These are phyloP conservation scores for Alloscopus bannaensis DNA, from an alignment of 2,888 invertebrate species.

Conservation along the genomic window DNA sequence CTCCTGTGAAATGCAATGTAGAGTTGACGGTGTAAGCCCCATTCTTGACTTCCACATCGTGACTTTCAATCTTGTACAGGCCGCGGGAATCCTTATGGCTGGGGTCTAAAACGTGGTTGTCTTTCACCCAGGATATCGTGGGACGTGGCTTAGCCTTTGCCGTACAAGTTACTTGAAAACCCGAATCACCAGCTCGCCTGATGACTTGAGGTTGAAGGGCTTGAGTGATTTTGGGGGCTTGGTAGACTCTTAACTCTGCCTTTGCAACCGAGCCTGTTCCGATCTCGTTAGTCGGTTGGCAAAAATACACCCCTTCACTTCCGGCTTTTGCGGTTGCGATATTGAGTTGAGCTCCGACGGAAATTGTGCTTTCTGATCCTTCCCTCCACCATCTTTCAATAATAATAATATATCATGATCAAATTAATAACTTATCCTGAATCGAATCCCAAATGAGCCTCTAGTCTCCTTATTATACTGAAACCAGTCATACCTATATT, in stretches of 20 bases:
- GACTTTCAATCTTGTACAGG: slow-evolving; percentile 88
- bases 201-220: slow-evolving; percentile 90
- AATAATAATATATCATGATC: neutral
- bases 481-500: slow-evolving; percentile 80
- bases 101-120: slow-evolving; percentile 86
- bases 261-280: slow-evolving; percentile 91
- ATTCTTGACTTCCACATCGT: slow-evolving; percentile 85
- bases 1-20: slow-evolving; percentile 87
- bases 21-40: slow-evolving; percentile 89
- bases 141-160: slow-evolving; percentile 93
- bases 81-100: slow-evolving; percentile 79
- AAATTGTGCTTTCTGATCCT: slow-evolving; percentile 81
- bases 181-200: slow-evolving; percentile 84
- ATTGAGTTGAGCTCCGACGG: slow-evolving; percentile 88
- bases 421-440: slow-evolving; percentile 18
- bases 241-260: slow-evolving; percentile 89
- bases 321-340: slow-evolving; percentile 90
- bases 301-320: slow-evolving; percentile 92
- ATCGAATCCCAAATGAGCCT: slow-evolving; percentile 17
- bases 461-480: slow-evolving; percentile 1
- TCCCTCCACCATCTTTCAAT: slow-evolving; percentile 85
- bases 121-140: slow-evolving; percentile 89
- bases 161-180: slow-evolving; percentile 88
- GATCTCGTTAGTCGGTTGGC: slow-evolving; percentile 92
- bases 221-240: slow-evolving; percentile 89